A percentile compares a stretch with the other conserved stretches of the same genome.
Conservation (phyloP, 2,888 invertebrate species). For the Drosophila mettleri region DNA sequence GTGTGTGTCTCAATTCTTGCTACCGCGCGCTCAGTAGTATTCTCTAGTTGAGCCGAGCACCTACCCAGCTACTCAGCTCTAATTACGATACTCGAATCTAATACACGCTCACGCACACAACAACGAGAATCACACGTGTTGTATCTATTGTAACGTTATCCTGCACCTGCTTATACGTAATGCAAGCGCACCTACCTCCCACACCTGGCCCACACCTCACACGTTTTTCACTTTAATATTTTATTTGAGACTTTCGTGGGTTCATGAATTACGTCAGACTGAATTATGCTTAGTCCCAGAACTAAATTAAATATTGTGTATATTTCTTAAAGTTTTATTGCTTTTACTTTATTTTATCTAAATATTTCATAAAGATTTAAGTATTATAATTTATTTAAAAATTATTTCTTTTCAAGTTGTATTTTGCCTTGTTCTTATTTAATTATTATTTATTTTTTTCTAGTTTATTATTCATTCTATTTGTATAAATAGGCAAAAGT, state of each 20-base stretch:
- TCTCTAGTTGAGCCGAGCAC: constrained; percentile 9
- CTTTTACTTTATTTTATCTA: not conserved
- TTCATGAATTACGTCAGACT: not conserved
- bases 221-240: constrained; percentile 2
- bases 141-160: constrained; percentile 19
- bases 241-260: not conserved
- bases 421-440: too few species aligned
- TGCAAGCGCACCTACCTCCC: constrained; percentile 21
- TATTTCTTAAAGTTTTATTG: too few species aligned
- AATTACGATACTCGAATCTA: constrained; percentile 29
- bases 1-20: constrained; percentile 14
- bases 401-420: too few species aligned
- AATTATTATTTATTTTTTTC: too few species aligned
- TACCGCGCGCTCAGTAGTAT: not conserved
- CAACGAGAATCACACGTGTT: constrained; percentile 2
- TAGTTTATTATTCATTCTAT: too few species aligned
- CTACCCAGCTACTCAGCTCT: constrained; percentile 27
- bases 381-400: too few species aligned
- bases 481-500: too few species aligned
- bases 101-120: constrained; percentile 3
- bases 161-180: constrained; percentile 33
- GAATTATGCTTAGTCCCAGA: too few species aligned
- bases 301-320: too few species aligned
- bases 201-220: not conserved
- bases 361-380: too few species aligned